phyloP scores from a whole-genome alignment of 2,797 vertebrate species.

The Sylvia borin region DNA sequence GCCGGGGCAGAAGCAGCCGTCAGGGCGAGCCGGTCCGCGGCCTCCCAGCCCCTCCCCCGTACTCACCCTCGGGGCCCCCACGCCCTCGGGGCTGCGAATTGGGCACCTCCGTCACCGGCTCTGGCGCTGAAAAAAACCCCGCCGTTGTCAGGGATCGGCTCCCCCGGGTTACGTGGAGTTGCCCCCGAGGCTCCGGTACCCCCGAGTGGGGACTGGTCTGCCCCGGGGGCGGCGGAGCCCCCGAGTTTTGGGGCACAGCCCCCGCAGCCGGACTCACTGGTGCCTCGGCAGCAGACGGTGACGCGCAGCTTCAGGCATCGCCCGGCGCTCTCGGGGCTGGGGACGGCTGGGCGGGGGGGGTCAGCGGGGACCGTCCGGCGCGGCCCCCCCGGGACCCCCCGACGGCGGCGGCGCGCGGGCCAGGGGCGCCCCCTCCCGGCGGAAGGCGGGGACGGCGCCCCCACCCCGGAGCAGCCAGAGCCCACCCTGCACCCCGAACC shows the following conservation, averaged over 20 bases:
- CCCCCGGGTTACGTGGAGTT: neutral
- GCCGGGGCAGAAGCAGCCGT: neutral
- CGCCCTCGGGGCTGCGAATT: constrained; percentile 61
- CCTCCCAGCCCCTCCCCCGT: no score
- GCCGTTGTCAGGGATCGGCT: neutral
- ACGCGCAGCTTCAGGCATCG: constrained; percentile 75
- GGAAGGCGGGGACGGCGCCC: neutral
- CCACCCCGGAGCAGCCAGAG: neutral
- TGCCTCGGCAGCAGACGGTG: constrained; percentile 75
- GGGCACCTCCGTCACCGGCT: constrained; percentile 44
- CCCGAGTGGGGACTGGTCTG: neutral
- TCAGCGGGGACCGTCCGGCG: neutral
- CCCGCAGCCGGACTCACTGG: constrained; percentile 63
- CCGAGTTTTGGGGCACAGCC: neutral
- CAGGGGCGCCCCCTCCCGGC: constrained; percentile 3
- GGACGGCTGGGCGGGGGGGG: constrained; percentile 64
- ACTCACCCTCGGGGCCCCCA: constrained; percentile 6
- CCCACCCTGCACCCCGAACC: neutral
- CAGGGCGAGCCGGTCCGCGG: accelerated
- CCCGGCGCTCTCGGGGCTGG: constrained; percentile 67
- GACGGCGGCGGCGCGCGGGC: neutral
- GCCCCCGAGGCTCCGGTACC: neutral
- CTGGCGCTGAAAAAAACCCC: neutral
- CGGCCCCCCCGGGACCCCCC: neutral
- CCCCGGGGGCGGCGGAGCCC: neutral